Evolutionary conservation across 2,888 invertebrate species (phyloP), one percentile per base, ranked within the genome.

Genomic region (Pheosia tremula): DNA sequence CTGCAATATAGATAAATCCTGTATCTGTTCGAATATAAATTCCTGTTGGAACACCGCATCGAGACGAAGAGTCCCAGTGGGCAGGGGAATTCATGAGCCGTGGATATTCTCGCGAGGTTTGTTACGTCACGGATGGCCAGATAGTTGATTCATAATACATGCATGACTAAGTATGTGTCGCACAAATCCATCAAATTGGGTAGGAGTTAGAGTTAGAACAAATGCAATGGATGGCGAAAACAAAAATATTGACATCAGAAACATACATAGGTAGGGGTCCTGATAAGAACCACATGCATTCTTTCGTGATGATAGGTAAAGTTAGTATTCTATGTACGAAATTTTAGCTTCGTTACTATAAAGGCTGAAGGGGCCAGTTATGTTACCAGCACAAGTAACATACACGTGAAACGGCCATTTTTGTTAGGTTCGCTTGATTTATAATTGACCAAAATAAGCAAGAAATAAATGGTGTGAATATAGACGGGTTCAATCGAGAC

Each of bases 81-180:
- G 74, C 58, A 56, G 60, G 62, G 56, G 75, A 77, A 74, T 83
- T 80, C 80, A 83, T 82, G 84, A 79, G 74, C 69, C 69, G 61
- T 61, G 37, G 60, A 5, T 62, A 58, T 50, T 36, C 47, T 7
- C 36, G 61, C 54, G 60, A 57, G 41, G 56, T 62, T 39, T 53
- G 55, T 69, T 66, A 73, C 75, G 73, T 75, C 67, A 68, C 61
- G 60, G 60, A 37, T 36, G n/a, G 53, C 39, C 53, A 11, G 50
- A 50, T 50, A 50, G 24, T 8, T 13, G 24, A 50, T 50, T 8
- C 24, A 50, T 24, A 50, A 24, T 50, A 49, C 8, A 47, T 47
- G 47, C n/a, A 11, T 1, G n/a, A 11, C 11, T n/a, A n/a, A n/a
- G 47, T 47, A 47, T 5, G 47, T n/a, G n/a, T 5, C 47, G 9